phyloP scores from a whole-genome alignment of 2,888 invertebrate species.

The Aleiodes leptofemur region DNA sequence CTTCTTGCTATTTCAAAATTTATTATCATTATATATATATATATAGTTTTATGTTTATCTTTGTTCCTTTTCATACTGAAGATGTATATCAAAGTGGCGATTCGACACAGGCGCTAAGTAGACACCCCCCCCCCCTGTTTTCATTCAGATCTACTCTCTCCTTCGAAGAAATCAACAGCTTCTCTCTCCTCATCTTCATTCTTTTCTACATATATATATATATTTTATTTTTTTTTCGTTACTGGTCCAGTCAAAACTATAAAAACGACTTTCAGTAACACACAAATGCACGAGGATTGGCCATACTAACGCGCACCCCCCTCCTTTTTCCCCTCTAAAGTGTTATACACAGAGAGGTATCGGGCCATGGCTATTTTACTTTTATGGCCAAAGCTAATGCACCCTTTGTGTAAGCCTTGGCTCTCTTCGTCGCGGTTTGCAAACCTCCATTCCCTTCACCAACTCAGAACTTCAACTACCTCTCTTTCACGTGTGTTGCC shows the following conservation, averaged over 20 bases:
- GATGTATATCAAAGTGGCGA: slow-evolving; percentile 45
- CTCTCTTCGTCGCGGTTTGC: slow-evolving; percentile 66
- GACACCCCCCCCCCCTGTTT: slow-evolving; percentile 21
- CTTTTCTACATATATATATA: slow-evolving; percentile 10
- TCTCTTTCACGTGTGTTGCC: background rate
- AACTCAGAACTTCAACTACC: background rate
- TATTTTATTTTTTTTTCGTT: slow-evolving; percentile 25
- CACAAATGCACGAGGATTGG: slow-evolving; percentile 39
- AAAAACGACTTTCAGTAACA: slow-evolving; percentile 39
- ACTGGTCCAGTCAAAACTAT: slow-evolving; percentile 33
- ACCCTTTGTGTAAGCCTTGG: slow-evolving; percentile 67
- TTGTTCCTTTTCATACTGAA: slow-evolving; percentile 21
- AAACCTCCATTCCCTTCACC: slow-evolving; percentile 50
- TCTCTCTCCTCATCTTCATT: background rate
- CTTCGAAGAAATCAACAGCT: slow-evolving; percentile 7
- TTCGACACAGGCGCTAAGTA: slow-evolving; percentile 55
- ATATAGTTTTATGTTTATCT: slow-evolving; percentile 15
- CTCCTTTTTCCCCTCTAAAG: background rate
- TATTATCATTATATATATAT: slow-evolving; percentile 16
- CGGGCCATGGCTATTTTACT: slow-evolving; percentile 65
- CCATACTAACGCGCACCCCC: slow-evolving; percentile 37
- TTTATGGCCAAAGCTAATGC: slow-evolving; percentile 69
- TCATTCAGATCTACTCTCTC: no score
- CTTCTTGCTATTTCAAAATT: slow-evolving; percentile 26
- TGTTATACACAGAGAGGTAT: slow-evolving; percentile 46